A percentile compares a stretch with the other conserved stretches of the same genome.
Evolutionary conservation across 2,113 vertebrate genomes (phyloP).

Genomic region (Setophaga petechia): DNA sequence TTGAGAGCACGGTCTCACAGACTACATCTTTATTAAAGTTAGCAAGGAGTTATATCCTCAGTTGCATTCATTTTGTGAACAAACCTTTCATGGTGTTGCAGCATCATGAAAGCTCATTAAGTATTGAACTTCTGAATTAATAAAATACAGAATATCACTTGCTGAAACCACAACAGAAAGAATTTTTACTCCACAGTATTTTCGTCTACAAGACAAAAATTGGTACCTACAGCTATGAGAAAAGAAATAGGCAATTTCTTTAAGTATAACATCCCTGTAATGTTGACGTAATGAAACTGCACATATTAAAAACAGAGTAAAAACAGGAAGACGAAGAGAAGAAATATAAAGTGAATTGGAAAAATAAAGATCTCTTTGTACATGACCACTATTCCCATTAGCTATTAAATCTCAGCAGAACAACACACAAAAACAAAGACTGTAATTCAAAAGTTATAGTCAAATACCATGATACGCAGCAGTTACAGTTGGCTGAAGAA

Average conservation of each 20-base stretch:
- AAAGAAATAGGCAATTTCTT: slow-evolving; percentile 5
- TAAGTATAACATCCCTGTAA: not conserved
- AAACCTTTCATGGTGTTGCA: not conserved
- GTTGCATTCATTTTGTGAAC: rapidly evolving
- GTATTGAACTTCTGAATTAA: not conserved
- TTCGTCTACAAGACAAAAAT: not conserved
- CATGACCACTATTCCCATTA: not conserved
- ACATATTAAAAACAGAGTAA: not conserved
- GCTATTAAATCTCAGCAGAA: not conserved
- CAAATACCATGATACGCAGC: not conserved
- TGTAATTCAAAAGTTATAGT: not conserved
- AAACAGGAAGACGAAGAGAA: not conserved
- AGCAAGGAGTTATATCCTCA: not conserved
- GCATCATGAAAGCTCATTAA: not conserved
- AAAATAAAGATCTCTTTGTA: not conserved
- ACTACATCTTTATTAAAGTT: not conserved
- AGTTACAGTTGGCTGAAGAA: not conserved
- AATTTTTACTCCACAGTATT: not conserved
- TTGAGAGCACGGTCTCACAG: not conserved
- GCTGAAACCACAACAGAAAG: not conserved
- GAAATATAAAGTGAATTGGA: not conserved
- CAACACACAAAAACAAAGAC: not conserved
- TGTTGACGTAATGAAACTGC: not conserved
- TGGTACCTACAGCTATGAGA: not conserved
- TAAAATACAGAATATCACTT: not conserved